phyloP scores from a whole-genome alignment of 2,797 vertebrate genomes.

The Triplophysa yarkandensis region DNA sequence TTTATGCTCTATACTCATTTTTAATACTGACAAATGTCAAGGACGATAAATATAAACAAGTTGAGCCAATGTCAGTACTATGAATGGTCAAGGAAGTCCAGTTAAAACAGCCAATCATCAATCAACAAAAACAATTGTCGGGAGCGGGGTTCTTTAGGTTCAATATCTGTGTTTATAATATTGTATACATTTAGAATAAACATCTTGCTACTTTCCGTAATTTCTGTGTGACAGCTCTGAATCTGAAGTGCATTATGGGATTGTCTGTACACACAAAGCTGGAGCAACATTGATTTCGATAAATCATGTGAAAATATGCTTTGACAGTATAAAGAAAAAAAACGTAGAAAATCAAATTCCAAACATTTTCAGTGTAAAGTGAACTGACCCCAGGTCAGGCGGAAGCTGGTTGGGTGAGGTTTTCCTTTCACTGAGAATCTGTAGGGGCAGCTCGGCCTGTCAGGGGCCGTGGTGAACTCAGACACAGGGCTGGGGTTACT shows the following conservation, averaged over 20 bases:
- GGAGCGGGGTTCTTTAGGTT: no score
- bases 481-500: constrained; percentile 91
- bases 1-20: no score
- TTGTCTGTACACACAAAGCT: background rate
- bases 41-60: no score
- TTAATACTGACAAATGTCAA: no score
- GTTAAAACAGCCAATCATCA: no score
- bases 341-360: background rate
- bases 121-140: no score
- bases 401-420: constrained; percentile 89
- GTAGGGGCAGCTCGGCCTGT: constrained; percentile 85
- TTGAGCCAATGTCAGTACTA: no score
- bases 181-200: background rate
- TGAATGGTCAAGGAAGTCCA: no score
- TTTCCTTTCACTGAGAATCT: constrained; percentile 87
- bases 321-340: background rate
- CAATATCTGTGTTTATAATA: no score
- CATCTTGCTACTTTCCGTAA: background rate
- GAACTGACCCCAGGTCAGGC: constrained; percentile 90
- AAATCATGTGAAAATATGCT: background rate
- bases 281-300: background rate
- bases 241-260: background rate
- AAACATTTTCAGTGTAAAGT: background rate
- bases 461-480: constrained; percentile 89
- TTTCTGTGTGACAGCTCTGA: no score